Evolutionary conservation across 2,797 vertebrate genomes (phyloP).

Genomic region (Oceanodroma leucorhoa): DNA sequence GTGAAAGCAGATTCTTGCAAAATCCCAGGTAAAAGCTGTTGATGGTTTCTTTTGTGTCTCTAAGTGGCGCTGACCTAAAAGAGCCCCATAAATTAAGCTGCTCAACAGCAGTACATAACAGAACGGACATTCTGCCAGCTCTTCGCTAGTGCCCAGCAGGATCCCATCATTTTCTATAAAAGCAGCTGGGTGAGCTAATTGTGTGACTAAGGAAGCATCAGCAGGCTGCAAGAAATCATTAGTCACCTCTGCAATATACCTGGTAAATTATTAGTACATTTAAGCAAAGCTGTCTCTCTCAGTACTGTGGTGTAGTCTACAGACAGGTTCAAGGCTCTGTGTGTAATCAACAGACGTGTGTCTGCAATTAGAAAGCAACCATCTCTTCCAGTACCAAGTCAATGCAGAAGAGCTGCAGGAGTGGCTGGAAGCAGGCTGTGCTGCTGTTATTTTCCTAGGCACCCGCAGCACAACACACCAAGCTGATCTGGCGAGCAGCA

Average conservation of each 20-base stretch:
- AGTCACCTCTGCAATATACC: not conserved
- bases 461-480: accelerated
- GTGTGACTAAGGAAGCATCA: not conserved
- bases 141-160: accelerated
- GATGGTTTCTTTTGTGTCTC: not conserved
- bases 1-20: not conserved
- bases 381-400: not conserved
- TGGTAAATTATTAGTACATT: not conserved
- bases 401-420: not conserved
- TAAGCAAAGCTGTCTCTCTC: not conserved
- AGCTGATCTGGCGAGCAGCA: not conserved
- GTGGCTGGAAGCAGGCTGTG: not conserved
- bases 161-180: not conserved
- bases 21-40: not conserved
- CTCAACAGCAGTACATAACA: not conserved
- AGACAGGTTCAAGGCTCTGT: not conserved
- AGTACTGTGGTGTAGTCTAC: not conserved
- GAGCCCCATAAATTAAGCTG: not conserved
- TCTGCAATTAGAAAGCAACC: not conserved
- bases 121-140: not conserved
- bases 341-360: not conserved
- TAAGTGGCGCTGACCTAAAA: not conserved
- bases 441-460: not conserved
- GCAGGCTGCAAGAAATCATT: not conserved
- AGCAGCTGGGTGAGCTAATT: not conserved